Evolutionary conservation across 2,888 invertebrate genomes (phyloP).

Genomic region (Habroteleia sp.): DNA sequence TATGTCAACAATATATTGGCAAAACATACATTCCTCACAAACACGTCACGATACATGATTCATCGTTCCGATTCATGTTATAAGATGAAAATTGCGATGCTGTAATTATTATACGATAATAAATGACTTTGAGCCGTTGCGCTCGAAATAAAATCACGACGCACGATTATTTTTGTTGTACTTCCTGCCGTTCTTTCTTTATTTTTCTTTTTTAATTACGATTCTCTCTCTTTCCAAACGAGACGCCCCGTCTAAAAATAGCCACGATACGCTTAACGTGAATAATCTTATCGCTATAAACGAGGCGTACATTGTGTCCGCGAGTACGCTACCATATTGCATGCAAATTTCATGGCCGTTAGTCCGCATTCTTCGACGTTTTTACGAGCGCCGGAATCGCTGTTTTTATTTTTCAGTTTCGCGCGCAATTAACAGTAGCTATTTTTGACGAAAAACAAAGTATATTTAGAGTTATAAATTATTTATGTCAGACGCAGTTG

Average conservation of each 20-base stretch:
- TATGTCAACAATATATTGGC: slow-evolving; percentile 57
- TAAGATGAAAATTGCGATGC: slow-evolving; percentile 25
- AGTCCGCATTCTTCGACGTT: slow-evolving; percentile 35
- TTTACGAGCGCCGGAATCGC: slow-evolving; percentile 18
- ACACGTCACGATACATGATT: slow-evolving; percentile 41
- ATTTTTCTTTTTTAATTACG: slow-evolving; percentile 28
- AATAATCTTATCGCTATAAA: slow-evolving; percentile 44
- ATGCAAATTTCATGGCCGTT: slow-evolving; percentile 55
- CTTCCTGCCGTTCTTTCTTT: slow-evolving; percentile 20
- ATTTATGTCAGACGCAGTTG: neutral
- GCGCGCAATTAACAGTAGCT: neutral
- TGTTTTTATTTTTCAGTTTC: slow-evolving; percentile 3
- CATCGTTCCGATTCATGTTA: slow-evolving; percentile 34
- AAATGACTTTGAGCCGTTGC: neutral
- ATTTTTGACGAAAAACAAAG: slow-evolving; percentile 7
- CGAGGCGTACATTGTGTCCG: slow-evolving; percentile 9
- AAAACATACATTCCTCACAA: slow-evolving; percentile 42
- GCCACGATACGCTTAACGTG: slow-evolving; percentile 8
- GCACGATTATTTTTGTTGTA: slow-evolving; percentile 12
- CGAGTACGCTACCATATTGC: slow-evolving; percentile 29
- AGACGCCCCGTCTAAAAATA: slow-evolving; percentile 52
- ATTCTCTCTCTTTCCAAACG: too few relatives aligned
- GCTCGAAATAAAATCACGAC: slow-evolving; percentile 7
- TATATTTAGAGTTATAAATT: slow-evolving; percentile 4
- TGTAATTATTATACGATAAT: slow-evolving; percentile 43